A percentile compares a stretch with the other conserved stretches of the same genome.
These are phyloP conservation scores for Schizopygopsis malacanthus DNA, from an alignment of 2,797 vertebrate species.

Conservation along the genomic window DNA sequence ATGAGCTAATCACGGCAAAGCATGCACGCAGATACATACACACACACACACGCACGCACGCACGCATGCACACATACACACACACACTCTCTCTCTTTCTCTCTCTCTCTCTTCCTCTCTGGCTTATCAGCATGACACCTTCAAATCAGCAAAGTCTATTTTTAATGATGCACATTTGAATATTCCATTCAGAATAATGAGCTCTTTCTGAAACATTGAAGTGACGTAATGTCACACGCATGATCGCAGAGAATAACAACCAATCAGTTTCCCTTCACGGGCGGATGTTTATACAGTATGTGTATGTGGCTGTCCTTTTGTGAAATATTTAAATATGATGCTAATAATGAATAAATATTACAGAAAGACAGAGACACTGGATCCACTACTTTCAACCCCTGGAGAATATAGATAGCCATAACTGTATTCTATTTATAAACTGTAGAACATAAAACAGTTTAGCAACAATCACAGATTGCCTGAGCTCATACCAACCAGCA, in stretches of 20 bases:
- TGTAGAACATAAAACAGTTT: not conserved
- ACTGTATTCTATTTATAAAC: not conserved
- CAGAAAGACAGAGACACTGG: not conserved
- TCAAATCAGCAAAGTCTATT: constrained; percentile 25
- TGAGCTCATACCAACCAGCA: not conserved
- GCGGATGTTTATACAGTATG: not conserved
- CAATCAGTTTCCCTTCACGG: not conserved
- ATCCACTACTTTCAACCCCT: not conserved
- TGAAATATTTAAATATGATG: not conserved
- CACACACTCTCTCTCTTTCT: not conserved
- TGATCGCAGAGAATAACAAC: not conserved
- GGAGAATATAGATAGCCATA: not conserved
- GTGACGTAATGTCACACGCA: not conserved
- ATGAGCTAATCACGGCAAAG: too few species aligned
- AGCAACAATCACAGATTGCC: not conserved
- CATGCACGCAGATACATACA: not conserved
- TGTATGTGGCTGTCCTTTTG: not conserved
- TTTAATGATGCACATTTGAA: constrained; percentile 5
- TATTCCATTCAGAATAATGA: constrained; percentile 9
- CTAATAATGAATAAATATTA: not conserved
- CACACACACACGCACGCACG: not conserved
- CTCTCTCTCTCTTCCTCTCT: not conserved
- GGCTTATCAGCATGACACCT: constrained; percentile 4
- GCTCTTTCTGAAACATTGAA: not conserved
- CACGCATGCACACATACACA: constrained; percentile 22